phyloP scores from a whole-genome alignment of 2,888 invertebrate species.

The Drosophila stalkeri region DNA sequence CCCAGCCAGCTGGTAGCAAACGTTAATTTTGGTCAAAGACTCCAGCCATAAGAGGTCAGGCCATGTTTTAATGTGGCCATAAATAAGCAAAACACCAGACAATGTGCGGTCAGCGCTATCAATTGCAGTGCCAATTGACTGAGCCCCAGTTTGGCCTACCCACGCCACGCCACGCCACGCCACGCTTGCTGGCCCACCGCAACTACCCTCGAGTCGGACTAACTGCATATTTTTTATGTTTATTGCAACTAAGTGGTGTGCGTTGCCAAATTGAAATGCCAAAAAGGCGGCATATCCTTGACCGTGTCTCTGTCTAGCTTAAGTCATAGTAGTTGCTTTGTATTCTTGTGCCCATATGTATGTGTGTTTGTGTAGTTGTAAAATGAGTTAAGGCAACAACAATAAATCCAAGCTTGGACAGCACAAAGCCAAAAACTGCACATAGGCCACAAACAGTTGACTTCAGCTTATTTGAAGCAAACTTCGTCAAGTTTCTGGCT shows the following conservation, averaged over 20 bases:
- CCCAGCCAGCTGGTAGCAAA: constrained; percentile 17
- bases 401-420: constrained; percentile 46
- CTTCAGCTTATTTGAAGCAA: constrained; percentile 59
- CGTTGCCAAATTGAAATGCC: constrained; percentile 66
- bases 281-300: constrained; percentile 61
- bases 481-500: constrained; percentile 67
- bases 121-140: constrained; percentile 68
- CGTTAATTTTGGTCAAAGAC: constrained; percentile 46
- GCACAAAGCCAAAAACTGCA: constrained; percentile 45
- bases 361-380: constrained; percentile 11
- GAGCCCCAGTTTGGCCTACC: neutral
- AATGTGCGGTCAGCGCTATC: constrained; percentile 61
- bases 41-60: constrained; percentile 32
- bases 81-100: constrained; percentile 62
- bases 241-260: constrained; percentile 63
- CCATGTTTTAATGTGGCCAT: constrained; percentile 71
- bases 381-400: constrained; percentile 45
- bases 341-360: constrained; percentile 5
- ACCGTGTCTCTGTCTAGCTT: constrained; percentile 40
- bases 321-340: constrained; percentile 23
- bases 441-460: constrained; percentile 51
- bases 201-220: constrained; percentile 41
- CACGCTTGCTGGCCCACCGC: neutral
- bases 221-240: constrained; percentile 75
- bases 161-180: neutral